Percentiles rank a stretch among this genome's conserved stretches.
These are phyloP conservation scores for Atta colombica DNA, from an alignment of 1,140 invertebrate species.

Conservation along the genomic window DNA sequence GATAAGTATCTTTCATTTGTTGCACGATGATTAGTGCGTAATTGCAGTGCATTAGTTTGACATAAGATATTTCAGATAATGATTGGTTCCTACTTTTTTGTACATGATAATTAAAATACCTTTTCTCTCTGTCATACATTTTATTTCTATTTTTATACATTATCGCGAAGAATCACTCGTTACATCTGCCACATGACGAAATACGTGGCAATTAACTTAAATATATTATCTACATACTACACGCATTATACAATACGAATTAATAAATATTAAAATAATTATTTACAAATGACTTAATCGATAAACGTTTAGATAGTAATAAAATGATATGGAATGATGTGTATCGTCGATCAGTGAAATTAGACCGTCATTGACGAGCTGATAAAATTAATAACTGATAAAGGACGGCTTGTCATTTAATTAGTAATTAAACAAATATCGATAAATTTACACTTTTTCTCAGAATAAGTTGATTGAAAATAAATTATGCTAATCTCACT, in stretches of 20 bases:
- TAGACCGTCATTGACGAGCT: not conserved
- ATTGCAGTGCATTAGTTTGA: not conserved
- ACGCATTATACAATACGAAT: not conserved
- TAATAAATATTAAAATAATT: constrained; percentile 47
- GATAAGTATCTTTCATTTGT: constrained; percentile 18
- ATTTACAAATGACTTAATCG: constrained; percentile 40
- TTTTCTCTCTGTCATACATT: not conserved
- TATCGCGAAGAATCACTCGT: not conserved
- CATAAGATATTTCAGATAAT: not conserved
- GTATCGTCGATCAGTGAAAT: constrained; percentile 30
- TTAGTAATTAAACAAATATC: not conserved
- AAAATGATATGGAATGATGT: not conserved
- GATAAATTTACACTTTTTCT: not conserved
- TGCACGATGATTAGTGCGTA: not conserved
- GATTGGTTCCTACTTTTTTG: not conserved
- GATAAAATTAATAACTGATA: constrained; percentile 2
- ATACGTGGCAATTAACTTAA: not conserved
- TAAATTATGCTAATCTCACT: not conserved
- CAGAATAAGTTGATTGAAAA: not conserved
- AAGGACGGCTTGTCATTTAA: not conserved
- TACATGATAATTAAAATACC: constrained; percentile 4
- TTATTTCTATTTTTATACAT: constrained; percentile 18
- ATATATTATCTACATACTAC: not conserved
- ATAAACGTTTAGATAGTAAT: not conserved
- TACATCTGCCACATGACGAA: not conserved